Percentiles rank a stretch among this genome's conserved stretches.
Conservation (phyloP, 2,113 vertebrate species). For the Oncorhynchus masou region DNA sequence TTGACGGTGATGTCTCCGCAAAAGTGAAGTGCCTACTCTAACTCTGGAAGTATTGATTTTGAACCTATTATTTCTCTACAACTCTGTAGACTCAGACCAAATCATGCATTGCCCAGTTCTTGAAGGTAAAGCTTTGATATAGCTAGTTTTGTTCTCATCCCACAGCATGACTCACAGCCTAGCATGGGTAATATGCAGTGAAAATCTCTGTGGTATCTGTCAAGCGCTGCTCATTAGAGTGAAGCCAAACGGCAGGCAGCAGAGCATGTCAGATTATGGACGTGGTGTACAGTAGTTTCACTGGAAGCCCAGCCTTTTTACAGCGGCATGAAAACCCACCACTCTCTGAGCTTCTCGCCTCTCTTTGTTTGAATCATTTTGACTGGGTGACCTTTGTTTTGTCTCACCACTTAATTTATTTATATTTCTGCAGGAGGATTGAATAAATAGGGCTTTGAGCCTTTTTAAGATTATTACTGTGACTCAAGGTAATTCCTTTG, state of each 20-base stretch:
- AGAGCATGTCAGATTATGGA: slow-evolving; percentile 41
- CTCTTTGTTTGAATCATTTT: background rate
- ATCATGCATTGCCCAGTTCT: background rate
- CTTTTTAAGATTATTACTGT: background rate
- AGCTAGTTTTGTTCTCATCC: slow-evolving; percentile 11
- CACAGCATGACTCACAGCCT: slow-evolving; percentile 1
- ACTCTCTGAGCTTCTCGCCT: background rate
- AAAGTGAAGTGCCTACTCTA: too few relatives aligned
- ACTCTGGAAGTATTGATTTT: background rate
- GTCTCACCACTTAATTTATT: slow-evolving; percentile 16
- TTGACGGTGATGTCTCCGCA: too few relatives aligned
- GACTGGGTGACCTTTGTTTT: slow-evolving; percentile 4
- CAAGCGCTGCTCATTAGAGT: slow-evolving; percentile 9
- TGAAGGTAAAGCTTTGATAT: slow-evolving; percentile 10
- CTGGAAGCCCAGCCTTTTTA: slow-evolving; percentile 7
- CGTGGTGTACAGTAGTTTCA: slow-evolving; percentile 7
- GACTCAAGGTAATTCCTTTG: background rate
- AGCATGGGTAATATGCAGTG: background rate
- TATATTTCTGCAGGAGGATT: background rate
- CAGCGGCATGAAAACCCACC: background rate
- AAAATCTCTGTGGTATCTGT: slow-evolving; percentile 25
- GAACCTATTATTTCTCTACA: background rate
- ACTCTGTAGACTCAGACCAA: background rate
- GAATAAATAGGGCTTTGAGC: background rate
- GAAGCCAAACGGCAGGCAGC: slow-evolving; percentile 28